A percentile compares a stretch with the other conserved stretches of the same genome.
These are phyloP conservation scores for Poeciliopsis retropinna DNA, from an alignment of 2,113 vertebrate species.

Conservation along the genomic window DNA sequence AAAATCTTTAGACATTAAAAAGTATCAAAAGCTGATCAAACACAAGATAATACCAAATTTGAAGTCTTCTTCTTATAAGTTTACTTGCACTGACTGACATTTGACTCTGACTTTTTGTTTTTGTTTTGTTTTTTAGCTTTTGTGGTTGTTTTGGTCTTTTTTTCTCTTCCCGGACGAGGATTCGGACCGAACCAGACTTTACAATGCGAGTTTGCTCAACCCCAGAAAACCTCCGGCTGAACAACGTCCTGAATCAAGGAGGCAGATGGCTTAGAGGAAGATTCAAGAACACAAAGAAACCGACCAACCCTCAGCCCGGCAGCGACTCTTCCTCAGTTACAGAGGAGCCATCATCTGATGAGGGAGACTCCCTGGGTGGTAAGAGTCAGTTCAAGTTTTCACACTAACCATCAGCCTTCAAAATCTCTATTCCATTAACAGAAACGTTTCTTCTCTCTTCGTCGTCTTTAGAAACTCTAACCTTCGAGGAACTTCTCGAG, in stretches of 20 bases:
- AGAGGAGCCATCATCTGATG: neutral
- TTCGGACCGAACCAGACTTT: neutral
- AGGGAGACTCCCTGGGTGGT: neutral
- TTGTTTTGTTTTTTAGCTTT: neutral
- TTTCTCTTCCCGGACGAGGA: neutral
- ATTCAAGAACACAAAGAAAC: slow-evolving; percentile 5
- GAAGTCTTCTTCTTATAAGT: neutral
- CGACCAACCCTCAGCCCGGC: fast-evolving
- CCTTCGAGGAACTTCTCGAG: slow-evolving; percentile 57
- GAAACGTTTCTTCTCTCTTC: neutral
- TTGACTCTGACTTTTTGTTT: neutral
- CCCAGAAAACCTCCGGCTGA: neutral
- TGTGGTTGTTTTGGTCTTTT: neutral
- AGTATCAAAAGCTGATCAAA: neutral
- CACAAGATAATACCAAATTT: neutral
- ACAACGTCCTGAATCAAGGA: neutral
- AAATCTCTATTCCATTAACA: neutral
- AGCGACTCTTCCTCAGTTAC: fast-evolving
- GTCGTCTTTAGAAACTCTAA: slow-evolving; percentile 28
- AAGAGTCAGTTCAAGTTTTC: neutral
- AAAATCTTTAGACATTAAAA: neutral
- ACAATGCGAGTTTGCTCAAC: neutral
- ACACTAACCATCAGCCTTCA: neutral
- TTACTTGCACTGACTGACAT: neutral
- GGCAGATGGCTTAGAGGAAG: slow-evolving; percentile 5